Evolutionary conservation across 2,888 invertebrate genomes (phyloP), one percentile per base, ranked within the genome.

Genomic region (Tanytarsus gracilentus): DNA sequence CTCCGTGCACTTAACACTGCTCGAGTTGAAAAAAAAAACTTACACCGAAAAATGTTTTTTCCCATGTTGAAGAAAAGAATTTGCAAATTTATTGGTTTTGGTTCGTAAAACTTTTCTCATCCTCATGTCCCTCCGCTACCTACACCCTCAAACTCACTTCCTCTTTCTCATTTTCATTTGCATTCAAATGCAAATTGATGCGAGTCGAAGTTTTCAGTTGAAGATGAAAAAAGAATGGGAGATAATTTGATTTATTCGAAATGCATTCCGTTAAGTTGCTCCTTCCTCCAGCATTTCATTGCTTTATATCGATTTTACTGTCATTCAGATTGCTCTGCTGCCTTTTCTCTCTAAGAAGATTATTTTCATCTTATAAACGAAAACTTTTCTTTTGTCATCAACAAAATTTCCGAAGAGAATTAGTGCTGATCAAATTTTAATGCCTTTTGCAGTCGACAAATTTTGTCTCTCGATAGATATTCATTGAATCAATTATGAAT

Each of bases 211-310:
- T 21, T 14, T 40, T 44, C 21, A 11, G 3, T 18, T 21, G 44
- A 44, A 44, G 44, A 18, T 16, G 18, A 16, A 49, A 49, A 49
- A 11, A 26, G 11, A 49, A 26, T 11, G 16, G 16, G 27, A 18
- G 49, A 49, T 49, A 49, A 49, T 49, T 49, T 49, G 49, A 49
- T 49, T 49, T 49, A 49, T 49, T 25, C 27, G 7, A 27, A 44
- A 49, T 49, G 49, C 49, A 49, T 49, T 49, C 49, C 49, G 27
- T 49, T 49, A 49, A 26, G n/a, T 27, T 26, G 11, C 14, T 49
- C 6, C 39, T 14, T 4, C 18, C 11, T 23, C 18, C 18, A 18
- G 23, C 18, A 44, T 21, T 11, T 8, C 8, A 11, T 44, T 44
- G 3, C 1, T 49, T 11, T 6, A 30, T 8, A 30, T 49, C 26